Conservation (phyloP, 2,113 vertebrate species). For the Callionymus lyra region DNA sequence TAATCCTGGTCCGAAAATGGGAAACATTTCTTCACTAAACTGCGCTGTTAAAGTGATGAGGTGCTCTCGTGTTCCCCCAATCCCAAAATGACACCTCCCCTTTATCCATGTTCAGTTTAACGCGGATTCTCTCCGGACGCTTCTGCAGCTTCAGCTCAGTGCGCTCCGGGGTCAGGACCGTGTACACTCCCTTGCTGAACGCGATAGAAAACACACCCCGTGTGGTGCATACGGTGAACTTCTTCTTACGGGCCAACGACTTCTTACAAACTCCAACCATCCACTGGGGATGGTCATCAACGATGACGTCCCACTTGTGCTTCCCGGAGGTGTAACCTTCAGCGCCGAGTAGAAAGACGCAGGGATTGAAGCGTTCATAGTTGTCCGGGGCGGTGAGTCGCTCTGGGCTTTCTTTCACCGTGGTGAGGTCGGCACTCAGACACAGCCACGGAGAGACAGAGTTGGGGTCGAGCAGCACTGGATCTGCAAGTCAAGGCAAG, state of each 20-base stretch:
- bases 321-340: slow-evolving; percentile 59
- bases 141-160: slow-evolving; percentile 29
- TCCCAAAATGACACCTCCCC: slow-evolving; percentile 65
- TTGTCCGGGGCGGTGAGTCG: slow-evolving; percentile 50
- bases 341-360: slow-evolving; percentile 60
- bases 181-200: slow-evolving; percentile 61
- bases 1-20: slow-evolving; percentile 71
- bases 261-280: slow-evolving; percentile 63
- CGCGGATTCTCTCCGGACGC: slow-evolving; percentile 41
- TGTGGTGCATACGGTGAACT: slow-evolving; percentile 57
- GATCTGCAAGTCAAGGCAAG: slow-evolving; percentile 37
- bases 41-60: slow-evolving; percentile 54
- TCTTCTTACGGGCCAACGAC: slow-evolving; percentile 58
- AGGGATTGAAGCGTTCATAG: slow-evolving; percentile 64
- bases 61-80: slow-evolving; percentile 28
- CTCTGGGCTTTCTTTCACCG: slow-evolving; percentile 50
- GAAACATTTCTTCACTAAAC: slow-evolving; percentile 60
- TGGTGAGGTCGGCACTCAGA: slow-evolving; percentile 40
- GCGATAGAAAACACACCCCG: slow-evolving; percentile 63
- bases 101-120: slow-evolving; percentile 57
- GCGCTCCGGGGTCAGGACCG: slow-evolving; percentile 38
- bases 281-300: slow-evolving; percentile 65
- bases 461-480: slow-evolving; percentile 63
- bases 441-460: slow-evolving; percentile 61
- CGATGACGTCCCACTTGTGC: slow-evolving; percentile 64